Conservation (phyloP, 2,888 invertebrate species). For the Coecobrya sp. region DNA sequence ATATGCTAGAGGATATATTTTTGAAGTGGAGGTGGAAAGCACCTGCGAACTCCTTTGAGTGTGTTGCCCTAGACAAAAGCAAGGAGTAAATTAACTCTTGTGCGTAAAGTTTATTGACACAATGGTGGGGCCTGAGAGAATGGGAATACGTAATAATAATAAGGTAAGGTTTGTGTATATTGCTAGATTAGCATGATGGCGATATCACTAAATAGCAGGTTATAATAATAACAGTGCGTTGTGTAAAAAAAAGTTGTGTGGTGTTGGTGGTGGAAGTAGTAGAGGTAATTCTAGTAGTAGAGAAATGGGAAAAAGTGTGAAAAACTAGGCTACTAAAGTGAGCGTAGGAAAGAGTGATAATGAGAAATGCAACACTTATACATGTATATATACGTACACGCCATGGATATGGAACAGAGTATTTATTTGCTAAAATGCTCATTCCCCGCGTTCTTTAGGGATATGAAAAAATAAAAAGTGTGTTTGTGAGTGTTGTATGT, state of each 20-base stretch:
- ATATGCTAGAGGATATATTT: background rate
- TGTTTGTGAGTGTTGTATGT: background rate
- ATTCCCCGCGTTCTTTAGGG: background rate
- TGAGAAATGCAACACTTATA: background rate
- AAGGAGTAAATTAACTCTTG: background rate
- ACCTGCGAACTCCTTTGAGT: background rate
- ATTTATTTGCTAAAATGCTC: background rate
- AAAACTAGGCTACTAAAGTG: background rate
- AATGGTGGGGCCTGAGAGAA: background rate
- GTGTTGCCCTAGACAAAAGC: background rate
- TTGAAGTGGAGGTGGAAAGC: background rate
- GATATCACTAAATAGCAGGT: background rate
- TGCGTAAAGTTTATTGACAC: conserved; percentile 20
- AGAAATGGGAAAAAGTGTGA: background rate
- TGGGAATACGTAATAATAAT: background rate
- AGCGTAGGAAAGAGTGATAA: background rate
- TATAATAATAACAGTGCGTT: background rate
- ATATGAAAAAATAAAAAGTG: conserved; percentile 2
- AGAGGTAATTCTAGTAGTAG: background rate
- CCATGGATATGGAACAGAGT: background rate
- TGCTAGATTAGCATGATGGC: background rate
- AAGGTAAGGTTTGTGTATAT: background rate
- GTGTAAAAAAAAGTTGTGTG: background rate
- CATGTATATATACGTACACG: background rate
- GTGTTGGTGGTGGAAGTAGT: background rate